Conservation (phyloP, 2,888 invertebrate genomes). For the Chrysotoxum bicinctum region DNA sequence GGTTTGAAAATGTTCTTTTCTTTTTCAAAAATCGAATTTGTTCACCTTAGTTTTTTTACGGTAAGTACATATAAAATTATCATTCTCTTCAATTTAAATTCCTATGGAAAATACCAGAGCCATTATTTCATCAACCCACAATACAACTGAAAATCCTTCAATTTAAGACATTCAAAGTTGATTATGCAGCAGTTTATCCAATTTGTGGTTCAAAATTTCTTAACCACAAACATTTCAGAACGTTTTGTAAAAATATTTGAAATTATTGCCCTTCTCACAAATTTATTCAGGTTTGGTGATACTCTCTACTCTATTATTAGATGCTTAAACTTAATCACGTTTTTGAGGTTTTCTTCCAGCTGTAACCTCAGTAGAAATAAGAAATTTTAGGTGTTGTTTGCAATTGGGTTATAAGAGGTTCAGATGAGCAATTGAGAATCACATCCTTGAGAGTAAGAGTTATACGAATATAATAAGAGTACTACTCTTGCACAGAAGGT, state of each 20-base stretch:
- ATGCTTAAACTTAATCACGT: constrained; percentile 53
- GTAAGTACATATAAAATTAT: no score
- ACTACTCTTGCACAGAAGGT: background rate
- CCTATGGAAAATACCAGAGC: background rate
- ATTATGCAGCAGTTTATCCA: constrained; percentile 15
- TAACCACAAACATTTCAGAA: constrained; percentile 6
- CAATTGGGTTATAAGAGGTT: background rate
- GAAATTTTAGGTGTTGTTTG: background rate
- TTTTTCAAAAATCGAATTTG: no score
- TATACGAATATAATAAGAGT: no score
- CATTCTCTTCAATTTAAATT: background rate
- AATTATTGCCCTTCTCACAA: background rate
- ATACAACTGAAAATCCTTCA: background rate
- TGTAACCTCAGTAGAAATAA: constrained; percentile 42
- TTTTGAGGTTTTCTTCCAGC: constrained; percentile 53
- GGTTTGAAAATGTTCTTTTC: no score
- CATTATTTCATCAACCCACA: background rate
- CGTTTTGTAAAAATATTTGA: constrained; percentile 3
- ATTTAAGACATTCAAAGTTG: constrained; percentile 4
- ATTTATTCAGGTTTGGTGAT: background rate
- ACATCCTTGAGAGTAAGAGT: background rate
- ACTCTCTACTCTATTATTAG: constrained; percentile 6
- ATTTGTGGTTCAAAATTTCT: constrained; percentile 12
- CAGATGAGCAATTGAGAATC: background rate
- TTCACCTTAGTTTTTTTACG: no score